Percentiles rank a stretch among this genome's conserved stretches.
phyloP scores from a whole-genome alignment of 1,140 invertebrate species.

The Cotesia glomerata region DNA sequence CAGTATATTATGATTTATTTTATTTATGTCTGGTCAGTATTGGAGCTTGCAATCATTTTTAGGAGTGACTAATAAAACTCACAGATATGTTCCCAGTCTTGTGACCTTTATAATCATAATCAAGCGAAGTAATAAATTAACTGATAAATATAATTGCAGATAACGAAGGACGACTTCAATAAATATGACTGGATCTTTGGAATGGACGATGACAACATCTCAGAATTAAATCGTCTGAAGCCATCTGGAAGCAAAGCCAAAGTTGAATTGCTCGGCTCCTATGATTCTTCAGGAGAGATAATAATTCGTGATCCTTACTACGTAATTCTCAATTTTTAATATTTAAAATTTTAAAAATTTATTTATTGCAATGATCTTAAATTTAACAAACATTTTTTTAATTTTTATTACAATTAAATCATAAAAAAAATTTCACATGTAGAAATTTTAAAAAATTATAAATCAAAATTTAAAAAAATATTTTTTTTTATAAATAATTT shows the following conservation, averaged over 20 bases:
- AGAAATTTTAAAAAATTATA: no score
- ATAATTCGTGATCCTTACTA: slow-evolving; percentile 90
- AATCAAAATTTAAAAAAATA: no score
- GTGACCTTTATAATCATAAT: background rate
- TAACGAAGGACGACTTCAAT: slow-evolving; percentile 73
- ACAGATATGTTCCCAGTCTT: slow-evolving; percentile 31
- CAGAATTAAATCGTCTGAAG: slow-evolving; percentile 68
- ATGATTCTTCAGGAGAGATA: slow-evolving; percentile 76
- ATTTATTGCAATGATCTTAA: slow-evolving; percentile 42
- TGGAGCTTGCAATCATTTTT: background rate
- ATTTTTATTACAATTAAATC: no score
- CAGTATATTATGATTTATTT: no score
- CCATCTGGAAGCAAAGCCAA: slow-evolving; percentile 71
- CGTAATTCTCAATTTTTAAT: slow-evolving; percentile 60
- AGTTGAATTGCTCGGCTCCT: slow-evolving; percentile 78
- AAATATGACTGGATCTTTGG: slow-evolving; percentile 87
- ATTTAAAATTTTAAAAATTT: background rate
- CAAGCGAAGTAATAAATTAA: background rate
- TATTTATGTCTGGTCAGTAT: slow-evolving; percentile 18
- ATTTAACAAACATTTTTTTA: no score
- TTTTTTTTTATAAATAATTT: no score
- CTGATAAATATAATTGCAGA: slow-evolving; percentile 57
- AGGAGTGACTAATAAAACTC: slow-evolving; percentile 11
- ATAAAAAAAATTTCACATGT: no score
- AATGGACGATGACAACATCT: slow-evolving; percentile 87